Base-by-base conservation (phyloP, 2,797 vertebrate species). In the Hoplostethus atlanticus region DNA sequence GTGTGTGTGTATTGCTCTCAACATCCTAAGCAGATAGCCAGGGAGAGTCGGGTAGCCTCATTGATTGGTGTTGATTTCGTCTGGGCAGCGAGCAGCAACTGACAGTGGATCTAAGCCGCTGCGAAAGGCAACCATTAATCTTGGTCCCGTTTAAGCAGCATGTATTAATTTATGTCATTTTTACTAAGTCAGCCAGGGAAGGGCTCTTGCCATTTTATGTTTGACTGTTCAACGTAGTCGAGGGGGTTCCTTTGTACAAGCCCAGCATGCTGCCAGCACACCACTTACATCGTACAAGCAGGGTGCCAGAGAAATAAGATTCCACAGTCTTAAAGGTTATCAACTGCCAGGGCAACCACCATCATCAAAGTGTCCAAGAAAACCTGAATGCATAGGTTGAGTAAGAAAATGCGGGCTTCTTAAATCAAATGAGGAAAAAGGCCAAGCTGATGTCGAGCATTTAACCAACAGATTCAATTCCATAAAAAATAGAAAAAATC, bases 141-240 rank as follows among this genome's bases (percentile, higher is more conserved):
- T 97, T 96, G 96, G 96, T 97, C 96, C 97, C 95, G 95, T 97
- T 97, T 97, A 98, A 97, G 96, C 96, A 96, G 96, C 95, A 94
- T 96, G 96, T 97, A 97, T 98, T 98, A 97, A 97, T 97, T 97
- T 97, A 95, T 97, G 97, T 97, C 97, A 97, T 97, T 97, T 97
- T 97, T 97, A 97, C 96, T 98, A 97, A 97, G 96, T 96, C 93
- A 91, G 89, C 93, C 94, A 78, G 95, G 95, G 96, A 96, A 95
- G 94, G 95, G 95, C 87, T 95, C 95, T 96, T 90, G 89, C 95
- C 94, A 93, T 95, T 96, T 96, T 95, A 95, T 95, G 94, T 97
- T 88, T 95, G 95, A 96, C 95, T 96, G 95, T 96, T 95, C 95
- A 84, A 89, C 80, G 90, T 87, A 91, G 89, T 81, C 68, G 6